phyloP scores from a whole-genome alignment of 2,113 vertebrate species.

The Heterocephalus glaber region DNA sequence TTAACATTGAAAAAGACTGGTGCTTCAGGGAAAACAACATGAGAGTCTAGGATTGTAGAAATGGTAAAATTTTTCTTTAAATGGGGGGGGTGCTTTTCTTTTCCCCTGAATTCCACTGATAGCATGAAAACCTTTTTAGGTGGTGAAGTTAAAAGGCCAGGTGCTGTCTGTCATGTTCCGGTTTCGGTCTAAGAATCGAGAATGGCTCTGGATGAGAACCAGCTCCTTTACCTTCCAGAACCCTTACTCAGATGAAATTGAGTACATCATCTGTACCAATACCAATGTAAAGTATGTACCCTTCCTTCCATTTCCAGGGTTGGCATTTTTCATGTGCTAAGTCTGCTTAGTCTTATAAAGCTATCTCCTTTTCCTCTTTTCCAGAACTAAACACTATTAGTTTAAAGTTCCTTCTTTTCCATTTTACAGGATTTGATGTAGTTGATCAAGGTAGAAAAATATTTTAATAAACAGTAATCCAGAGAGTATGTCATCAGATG shows the following conservation, averaged over 20 bases:
- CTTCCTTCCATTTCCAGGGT: conserved; percentile 20
- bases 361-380: not conserved
- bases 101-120: conserved; percentile 57
- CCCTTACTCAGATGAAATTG: conserved; percentile 98
- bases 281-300: conserved; percentile 96
- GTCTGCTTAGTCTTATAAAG: not conserved
- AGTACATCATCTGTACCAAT: conserved; percentile 99
- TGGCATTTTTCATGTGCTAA: not conserved
- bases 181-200: conserved; percentile 93
- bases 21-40: not conserved
- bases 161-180: conserved; percentile 99
- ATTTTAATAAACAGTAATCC: conserved; percentile 30
- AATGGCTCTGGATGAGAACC: conserved; percentile 98
- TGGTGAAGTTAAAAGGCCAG: conserved; percentile 97
- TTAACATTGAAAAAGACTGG: conserved; percentile 23
- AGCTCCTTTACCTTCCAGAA: conserved; percentile 99
- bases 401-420: conserved; percentile 29
- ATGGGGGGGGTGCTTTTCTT: not conserved
- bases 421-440: not conserved
- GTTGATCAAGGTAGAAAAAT: conserved; percentile 5
- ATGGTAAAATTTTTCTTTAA: not conserved
- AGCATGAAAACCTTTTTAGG: conserved; percentile 85
- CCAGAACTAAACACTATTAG: not conserved
- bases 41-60: not conserved
- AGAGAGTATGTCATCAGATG: conserved; percentile 11